Conservation (phyloP, 2,797 vertebrate species). For the Erpetoichthys calabaricus region DNA sequence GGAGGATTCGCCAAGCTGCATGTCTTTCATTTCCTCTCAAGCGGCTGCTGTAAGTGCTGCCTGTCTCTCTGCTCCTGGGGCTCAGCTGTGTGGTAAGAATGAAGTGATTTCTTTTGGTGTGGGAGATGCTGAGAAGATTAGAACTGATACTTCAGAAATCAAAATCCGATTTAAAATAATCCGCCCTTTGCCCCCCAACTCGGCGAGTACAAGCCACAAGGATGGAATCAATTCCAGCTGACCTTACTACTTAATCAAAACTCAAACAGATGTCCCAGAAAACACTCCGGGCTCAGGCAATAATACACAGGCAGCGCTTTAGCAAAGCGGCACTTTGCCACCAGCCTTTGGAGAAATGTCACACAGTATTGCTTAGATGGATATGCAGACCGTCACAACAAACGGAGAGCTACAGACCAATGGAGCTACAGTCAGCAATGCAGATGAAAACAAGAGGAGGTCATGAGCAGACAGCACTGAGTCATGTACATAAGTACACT, state of each 20-base stretch:
- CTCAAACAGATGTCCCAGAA: constrained; percentile 22
- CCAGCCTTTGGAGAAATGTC: constrained; percentile 1
- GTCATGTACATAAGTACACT: no score
- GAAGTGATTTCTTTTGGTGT: neutral
- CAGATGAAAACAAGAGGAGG: no score
- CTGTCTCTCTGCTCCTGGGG: neutral
- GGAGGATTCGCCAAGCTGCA: neutral
- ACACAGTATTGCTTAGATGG: neutral
- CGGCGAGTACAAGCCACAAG: constrained; percentile 24
- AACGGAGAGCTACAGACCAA: no score
- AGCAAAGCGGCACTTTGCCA: neutral
- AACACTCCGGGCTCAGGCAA: neutral
- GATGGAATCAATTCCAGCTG: constrained; percentile 54
- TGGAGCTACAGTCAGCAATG: no score
- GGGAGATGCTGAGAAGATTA: neutral
- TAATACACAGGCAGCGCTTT: neutral
- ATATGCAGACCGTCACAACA: neutral
- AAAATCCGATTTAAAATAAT: constrained; percentile 40
- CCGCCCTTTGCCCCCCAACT: constrained; percentile 28
- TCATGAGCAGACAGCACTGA: no score
- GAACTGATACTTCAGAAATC: constrained; percentile 26
- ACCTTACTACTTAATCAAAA: constrained; percentile 56
- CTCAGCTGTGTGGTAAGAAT: neutral
- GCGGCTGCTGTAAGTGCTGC: neutral
- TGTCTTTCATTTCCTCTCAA: neutral